Evolutionary conservation across 1,140 invertebrate species (phyloP).

Genomic region (Lordiphosa stackelbergi): DNA sequence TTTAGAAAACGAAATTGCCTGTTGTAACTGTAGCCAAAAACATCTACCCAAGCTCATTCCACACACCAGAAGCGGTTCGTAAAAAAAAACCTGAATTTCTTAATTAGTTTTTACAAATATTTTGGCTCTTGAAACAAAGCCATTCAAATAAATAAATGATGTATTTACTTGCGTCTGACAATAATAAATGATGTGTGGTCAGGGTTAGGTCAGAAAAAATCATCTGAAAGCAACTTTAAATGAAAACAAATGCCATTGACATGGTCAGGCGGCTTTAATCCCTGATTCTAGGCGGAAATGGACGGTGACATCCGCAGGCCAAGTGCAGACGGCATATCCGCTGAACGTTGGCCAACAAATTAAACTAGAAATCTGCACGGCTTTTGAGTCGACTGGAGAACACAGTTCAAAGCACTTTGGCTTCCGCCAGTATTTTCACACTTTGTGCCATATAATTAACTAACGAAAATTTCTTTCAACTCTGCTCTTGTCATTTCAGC

Average conservation of each 20-base stretch:
- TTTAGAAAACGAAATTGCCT: too few species aligned
- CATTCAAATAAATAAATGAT: constrained; percentile 38
- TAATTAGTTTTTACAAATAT: neutral
- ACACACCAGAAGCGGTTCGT: too few species aligned
- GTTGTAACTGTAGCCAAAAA: too few species aligned
- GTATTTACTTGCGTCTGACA: constrained; percentile 55
- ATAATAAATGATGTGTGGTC: constrained; percentile 47
- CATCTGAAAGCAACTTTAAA: too few species aligned
- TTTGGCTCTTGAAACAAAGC: neutral
- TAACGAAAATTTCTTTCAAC: constrained; percentile 62
- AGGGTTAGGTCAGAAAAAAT: too few species aligned
- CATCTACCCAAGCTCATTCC: too few species aligned
- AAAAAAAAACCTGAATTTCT: too few species aligned
- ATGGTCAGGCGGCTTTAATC: neutral
- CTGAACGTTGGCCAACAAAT: constrained; percentile 63
- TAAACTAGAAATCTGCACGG: constrained; percentile 64
- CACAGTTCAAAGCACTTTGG: constrained; percentile 64
- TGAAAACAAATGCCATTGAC: too few species aligned
- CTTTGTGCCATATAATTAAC: constrained; percentile 64
- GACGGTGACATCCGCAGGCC: constrained; percentile 62
- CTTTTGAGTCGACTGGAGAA: constrained; percentile 18
- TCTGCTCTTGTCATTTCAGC: constrained; percentile 69
- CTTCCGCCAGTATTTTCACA: constrained; percentile 58
- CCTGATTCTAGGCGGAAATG: constrained; percentile 51
- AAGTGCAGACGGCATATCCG: constrained; percentile 46